A percentile compares a stretch with the other conserved stretches of the same genome.
Evolutionary conservation across 2,888 invertebrate genomes (phyloP).

Genomic region (Hesperia comma): DNA sequence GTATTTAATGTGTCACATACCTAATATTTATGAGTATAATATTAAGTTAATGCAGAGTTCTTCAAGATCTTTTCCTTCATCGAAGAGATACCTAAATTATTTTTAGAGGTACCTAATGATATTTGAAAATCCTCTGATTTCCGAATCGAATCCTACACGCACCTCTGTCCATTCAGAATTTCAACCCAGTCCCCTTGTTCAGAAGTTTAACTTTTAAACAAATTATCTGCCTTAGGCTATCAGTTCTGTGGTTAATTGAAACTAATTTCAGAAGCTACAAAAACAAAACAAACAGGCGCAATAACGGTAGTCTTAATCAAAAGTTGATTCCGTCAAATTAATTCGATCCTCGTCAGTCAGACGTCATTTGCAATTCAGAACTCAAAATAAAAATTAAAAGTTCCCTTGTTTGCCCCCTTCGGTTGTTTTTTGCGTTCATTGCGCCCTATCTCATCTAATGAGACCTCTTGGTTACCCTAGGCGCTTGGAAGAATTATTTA

Average conservation of each 20-base stretch:
- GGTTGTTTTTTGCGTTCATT: slow-evolving; percentile 11
- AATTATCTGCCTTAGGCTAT: too few species aligned
- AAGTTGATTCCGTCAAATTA: slow-evolving; percentile 67
- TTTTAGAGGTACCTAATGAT: too few species aligned
- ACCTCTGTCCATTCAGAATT: too few species aligned
- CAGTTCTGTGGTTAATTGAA: neutral
- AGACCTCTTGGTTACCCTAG: slow-evolving; percentile 6
- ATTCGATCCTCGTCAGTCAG: slow-evolving; percentile 57
- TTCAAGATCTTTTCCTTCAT: too few species aligned
- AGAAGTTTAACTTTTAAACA: too few species aligned
- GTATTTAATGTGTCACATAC: too few species aligned
- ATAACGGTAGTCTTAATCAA: slow-evolving; percentile 54
- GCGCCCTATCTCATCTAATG: slow-evolving; percentile 6
- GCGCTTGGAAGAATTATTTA: slow-evolving; percentile 2
- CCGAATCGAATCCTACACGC: too few species aligned
- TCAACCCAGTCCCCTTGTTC: too few species aligned
- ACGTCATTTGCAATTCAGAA: slow-evolving; percentile 71
- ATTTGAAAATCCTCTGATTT: too few species aligned
- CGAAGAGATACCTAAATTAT: too few species aligned
- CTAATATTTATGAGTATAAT: too few species aligned
- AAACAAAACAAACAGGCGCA: slow-evolving; percentile 1
- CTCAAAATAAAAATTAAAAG: slow-evolving; percentile 55
- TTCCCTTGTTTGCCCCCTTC: slow-evolving; percentile 47
- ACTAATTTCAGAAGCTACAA: neutral
- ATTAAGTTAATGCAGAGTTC: too few species aligned